Conservation (phyloP, 1,140 invertebrate genomes). For the Solen grandis region DNA sequence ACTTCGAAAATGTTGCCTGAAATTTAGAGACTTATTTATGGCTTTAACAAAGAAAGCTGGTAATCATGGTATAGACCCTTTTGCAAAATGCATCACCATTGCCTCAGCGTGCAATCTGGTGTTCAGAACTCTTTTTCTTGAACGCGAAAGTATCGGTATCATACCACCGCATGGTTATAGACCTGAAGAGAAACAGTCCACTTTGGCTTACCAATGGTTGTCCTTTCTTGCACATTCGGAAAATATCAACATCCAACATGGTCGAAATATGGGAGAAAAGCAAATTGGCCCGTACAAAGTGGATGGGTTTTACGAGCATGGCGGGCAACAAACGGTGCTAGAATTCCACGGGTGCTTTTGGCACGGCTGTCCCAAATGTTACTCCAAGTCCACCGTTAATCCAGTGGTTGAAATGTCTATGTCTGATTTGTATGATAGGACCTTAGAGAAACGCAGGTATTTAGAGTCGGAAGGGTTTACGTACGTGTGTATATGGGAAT, state of each 20-base stretch:
- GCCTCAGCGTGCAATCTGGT: too few species aligned
- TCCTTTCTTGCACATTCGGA: neutral
- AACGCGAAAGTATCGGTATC: too few species aligned
- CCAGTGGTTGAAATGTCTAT: conserved; percentile 43
- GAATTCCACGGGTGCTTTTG: conserved; percentile 65
- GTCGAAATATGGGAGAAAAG: conserved; percentile 41
- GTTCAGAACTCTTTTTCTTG: too few species aligned
- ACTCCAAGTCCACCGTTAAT: conserved; percentile 8
- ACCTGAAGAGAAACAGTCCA: neutral
- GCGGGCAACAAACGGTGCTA: conserved; percentile 9
- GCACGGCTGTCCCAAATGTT: conserved; percentile 59
- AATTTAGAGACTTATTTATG: too few species aligned
- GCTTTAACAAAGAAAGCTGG: too few species aligned
- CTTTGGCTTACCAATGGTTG: neutral
- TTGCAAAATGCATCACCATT: too few species aligned
- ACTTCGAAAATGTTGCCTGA: too few species aligned
- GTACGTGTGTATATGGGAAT: conserved; percentile 34
- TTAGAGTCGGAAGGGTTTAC: conserved; percentile 35
- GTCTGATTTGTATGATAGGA: conserved; percentile 46
- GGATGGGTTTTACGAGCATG: conserved; percentile 46
- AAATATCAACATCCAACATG: conserved; percentile 43
- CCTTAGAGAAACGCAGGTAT: conserved; percentile 47
- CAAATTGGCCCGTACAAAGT: conserved; percentile 41
- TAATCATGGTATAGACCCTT: too few species aligned
- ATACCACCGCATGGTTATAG: neutral